Percentiles rank a stretch among this genome's conserved stretches.
These are phyloP conservation scores for Drosophila neotestacea DNA, from an alignment of 2,888 invertebrate species.

Conservation along the genomic window DNA sequence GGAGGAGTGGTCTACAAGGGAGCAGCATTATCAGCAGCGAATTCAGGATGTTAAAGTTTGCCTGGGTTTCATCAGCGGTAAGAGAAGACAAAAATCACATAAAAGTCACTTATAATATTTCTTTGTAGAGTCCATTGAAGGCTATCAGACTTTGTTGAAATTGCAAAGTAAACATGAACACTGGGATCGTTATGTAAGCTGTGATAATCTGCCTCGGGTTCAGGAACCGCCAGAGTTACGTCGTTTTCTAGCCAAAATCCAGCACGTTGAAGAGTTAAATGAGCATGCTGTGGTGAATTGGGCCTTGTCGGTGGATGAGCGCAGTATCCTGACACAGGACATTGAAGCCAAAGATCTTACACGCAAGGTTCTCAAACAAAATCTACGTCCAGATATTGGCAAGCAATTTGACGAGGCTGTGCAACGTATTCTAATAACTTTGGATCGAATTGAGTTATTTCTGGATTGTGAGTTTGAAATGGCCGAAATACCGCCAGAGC, in stretches of 20 bases:
- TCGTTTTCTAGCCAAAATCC: constrained; percentile 57
- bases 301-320: constrained; percentile 72
- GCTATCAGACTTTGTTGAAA: constrained; percentile 27
- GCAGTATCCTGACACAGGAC: constrained; percentile 75
- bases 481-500: constrained; percentile 1
- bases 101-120: too few species aligned
- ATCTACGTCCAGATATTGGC: constrained; percentile 60
- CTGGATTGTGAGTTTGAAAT: constrained; percentile 44
- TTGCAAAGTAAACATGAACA: constrained; percentile 28
- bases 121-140: constrained; percentile 51
- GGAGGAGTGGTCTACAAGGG: constrained; percentile 58
- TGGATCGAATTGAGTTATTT: constrained; percentile 39
- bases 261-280: constrained; percentile 46
- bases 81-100: background rate
- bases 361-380: constrained; percentile 36
- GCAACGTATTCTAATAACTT: constrained; percentile 39
- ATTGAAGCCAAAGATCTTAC: constrained; percentile 66
- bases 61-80: constrained; percentile 62
- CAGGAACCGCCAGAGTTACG: constrained; percentile 68
- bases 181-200: constrained; percentile 75
- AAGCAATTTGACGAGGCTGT: constrained; percentile 61
- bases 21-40: constrained; percentile 51
- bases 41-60: constrained; percentile 64
- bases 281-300: constrained; percentile 58
- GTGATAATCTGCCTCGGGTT: constrained; percentile 73